Evolutionary conservation across 2,888 invertebrate species (phyloP).

Genomic region (Penaeus monodon): DNA sequence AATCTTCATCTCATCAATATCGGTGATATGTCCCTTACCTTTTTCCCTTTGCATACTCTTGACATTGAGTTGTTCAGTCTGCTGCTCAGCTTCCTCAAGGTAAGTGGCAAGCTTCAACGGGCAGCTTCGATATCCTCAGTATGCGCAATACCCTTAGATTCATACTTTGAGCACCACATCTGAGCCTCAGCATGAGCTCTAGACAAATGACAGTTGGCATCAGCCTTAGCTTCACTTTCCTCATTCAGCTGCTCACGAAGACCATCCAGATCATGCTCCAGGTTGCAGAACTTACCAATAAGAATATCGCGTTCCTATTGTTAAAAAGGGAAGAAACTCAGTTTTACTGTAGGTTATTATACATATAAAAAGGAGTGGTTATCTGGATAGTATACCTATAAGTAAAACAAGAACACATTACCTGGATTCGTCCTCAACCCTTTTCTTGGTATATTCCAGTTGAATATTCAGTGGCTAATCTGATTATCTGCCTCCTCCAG

Average conservation of each 20-base stretch:
- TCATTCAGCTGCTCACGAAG: slow-evolving; percentile 96
- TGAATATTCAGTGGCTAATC: slow-evolving; percentile 74
- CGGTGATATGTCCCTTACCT: slow-evolving; percentile 96
- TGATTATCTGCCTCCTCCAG: slow-evolving; percentile 72
- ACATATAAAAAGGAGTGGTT: too few relatives aligned
- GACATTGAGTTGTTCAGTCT: slow-evolving; percentile 65
- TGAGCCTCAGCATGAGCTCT: too few relatives aligned
- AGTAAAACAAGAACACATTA: too few relatives aligned
- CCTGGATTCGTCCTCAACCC: too few relatives aligned
- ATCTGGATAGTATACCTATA: slow-evolving; percentile 66
- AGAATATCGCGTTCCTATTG: slow-evolving; percentile 69
- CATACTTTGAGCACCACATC: too few relatives aligned
- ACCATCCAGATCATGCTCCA: slow-evolving; percentile 74
- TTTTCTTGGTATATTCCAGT: slow-evolving; percentile 78
- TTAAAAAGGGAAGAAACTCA: too few relatives aligned
- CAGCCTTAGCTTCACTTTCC: slow-evolving; percentile 74
- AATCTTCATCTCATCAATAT: slow-evolving; percentile 74
- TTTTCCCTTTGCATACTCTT: slow-evolving; percentile 97
- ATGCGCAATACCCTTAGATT: too few relatives aligned
- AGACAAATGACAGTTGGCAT: too few relatives aligned
- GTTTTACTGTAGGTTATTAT: too few relatives aligned
- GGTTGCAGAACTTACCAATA: slow-evolving; percentile 67
- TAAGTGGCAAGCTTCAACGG: too few relatives aligned
- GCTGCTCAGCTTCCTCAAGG: too few relatives aligned
- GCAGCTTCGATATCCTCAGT: too few relatives aligned